Evolutionary conservation across 1,140 invertebrate species (phyloP).

Genomic region (Caenorhabditis tropicalis): DNA sequence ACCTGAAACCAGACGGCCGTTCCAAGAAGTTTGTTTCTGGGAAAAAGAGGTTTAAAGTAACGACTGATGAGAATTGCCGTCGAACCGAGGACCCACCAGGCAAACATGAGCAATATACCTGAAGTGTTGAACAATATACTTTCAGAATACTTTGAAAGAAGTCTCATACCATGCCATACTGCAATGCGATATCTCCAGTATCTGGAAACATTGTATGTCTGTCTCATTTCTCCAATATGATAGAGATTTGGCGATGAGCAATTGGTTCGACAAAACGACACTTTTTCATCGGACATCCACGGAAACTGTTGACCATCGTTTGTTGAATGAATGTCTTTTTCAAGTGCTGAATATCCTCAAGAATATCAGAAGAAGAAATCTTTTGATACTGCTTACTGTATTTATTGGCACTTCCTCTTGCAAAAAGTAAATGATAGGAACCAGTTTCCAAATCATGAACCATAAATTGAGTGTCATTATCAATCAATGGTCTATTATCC

Average conservation of each 20-base stretch:
- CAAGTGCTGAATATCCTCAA: conserved; percentile 28
- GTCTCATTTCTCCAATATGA: conserved; percentile 42
- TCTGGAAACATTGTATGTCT: conserved; percentile 40
- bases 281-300: conserved; percentile 53
- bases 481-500: conserved; percentile 41
- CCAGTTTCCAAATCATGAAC: conserved; percentile 51
- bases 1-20: conserved; percentile 56
- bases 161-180: conserved; percentile 53
- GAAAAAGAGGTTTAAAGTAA: conserved; percentile 55
- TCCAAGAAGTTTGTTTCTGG: conserved; percentile 47
- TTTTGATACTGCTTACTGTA: conserved; percentile 40
- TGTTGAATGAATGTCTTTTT: conserved; percentile 54
- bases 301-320: conserved; percentile 54
- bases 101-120: conserved; percentile 52
- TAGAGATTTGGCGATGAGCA: conserved; percentile 41
- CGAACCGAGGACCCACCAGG: conserved; percentile 56
- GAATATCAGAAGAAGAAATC: not conserved
- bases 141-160: no score
- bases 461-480: conserved; percentile 43
- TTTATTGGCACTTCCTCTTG: conserved; percentile 51
- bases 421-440: conserved; percentile 49
- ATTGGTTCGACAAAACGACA: conserved; percentile 49
- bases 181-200: conserved; percentile 56
- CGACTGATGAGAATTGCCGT: conserved; percentile 52
- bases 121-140: no score